These are phyloP conservation scores for Gastrophryne carolinensis DNA, from an alignment of 2,797 vertebrate genomes.

Conservation along the genomic window DNA sequence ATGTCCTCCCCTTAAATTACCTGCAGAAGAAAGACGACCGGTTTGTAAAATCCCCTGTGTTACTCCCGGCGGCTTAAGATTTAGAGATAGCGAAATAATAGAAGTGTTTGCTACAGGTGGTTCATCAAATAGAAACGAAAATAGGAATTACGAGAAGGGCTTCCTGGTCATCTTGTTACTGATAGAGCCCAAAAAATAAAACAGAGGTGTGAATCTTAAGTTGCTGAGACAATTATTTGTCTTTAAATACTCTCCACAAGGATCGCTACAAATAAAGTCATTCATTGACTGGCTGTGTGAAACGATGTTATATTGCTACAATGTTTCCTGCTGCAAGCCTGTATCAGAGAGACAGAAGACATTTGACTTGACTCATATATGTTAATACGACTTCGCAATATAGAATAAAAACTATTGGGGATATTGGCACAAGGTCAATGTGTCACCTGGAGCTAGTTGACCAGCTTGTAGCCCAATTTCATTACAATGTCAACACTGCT, in stretches of 20 bases:
- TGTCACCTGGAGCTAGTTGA: too few relatives aligned
- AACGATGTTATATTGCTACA: background rate
- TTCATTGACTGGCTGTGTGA: background rate
- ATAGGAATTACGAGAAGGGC: background rate
- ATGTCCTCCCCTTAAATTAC: slow-evolving; percentile 35
- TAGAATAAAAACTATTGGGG: too few relatives aligned
- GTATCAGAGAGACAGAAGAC: too few relatives aligned
- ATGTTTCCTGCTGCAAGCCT: too few relatives aligned
- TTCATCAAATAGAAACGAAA: slow-evolving; percentile 28
- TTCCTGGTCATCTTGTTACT: slow-evolving; percentile 1
- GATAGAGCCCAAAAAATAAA: slow-evolving; percentile 2
- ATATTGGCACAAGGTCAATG: too few relatives aligned
- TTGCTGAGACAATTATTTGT: background rate
- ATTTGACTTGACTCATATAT: too few relatives aligned
- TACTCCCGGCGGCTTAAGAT: slow-evolving; percentile 32
- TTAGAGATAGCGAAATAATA: slow-evolving; percentile 37
- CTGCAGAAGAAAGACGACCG: slow-evolving; percentile 4
- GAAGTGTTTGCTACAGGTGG: slow-evolving; percentile 40
- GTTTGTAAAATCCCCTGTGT: slow-evolving; percentile 36
- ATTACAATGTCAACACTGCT: too few relatives aligned
- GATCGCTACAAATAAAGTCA: background rate
- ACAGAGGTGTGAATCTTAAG: background rate
- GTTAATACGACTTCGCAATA: too few relatives aligned
- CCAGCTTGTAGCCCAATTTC: too few relatives aligned
- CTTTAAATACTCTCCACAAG: background rate